Evolutionary conservation across 1,140 invertebrate species (phyloP).

Genomic region (Leptonema lineaticorne): DNA sequence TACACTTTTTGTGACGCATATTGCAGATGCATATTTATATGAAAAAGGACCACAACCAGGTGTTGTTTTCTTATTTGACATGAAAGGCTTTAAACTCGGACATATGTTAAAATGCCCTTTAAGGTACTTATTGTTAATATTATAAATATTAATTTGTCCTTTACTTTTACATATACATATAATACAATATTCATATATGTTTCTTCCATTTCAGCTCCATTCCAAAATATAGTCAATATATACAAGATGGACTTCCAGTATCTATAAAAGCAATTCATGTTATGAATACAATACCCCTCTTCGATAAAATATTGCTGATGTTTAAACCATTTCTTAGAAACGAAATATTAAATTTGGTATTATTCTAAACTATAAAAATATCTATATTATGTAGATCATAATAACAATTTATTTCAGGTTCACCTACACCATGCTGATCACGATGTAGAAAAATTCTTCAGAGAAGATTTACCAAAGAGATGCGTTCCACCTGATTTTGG

Average conservation of each 20-base stretch:
- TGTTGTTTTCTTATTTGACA: conserved; percentile 65
- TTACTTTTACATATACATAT: too few species aligned
- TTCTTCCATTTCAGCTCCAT: conserved; percentile 30
- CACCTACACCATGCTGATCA: conserved; percentile 52
- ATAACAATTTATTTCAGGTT: conserved; percentile 44
- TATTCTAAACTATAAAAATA: neutral
- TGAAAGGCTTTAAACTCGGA: conserved; percentile 59
- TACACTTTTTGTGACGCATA: conserved; percentile 29
- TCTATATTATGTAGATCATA: neutral
- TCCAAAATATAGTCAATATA: conserved; percentile 34
- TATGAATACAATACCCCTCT: conserved; percentile 31
- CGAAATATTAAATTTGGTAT: conserved; percentile 33
- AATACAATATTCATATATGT: too few species aligned
- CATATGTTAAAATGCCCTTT: conserved; percentile 61
- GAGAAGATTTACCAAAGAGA: conserved; percentile 47
- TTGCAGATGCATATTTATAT: conserved; percentile 55
- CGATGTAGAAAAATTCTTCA: conserved; percentile 51
- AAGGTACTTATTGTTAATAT: too few species aligned
- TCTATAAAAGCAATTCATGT: conserved; percentile 35
- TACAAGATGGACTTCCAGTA: conserved; percentile 38
- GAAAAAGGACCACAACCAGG: conserved; percentile 57
- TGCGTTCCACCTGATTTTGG: conserved; percentile 50
- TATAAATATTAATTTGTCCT: too few species aligned
- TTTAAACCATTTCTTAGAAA: conserved; percentile 35
- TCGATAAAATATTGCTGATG: conserved; percentile 37